These are phyloP conservation scores for Serranus cabrilla DNA, from an alignment of 2,797 vertebrate genomes.

Conservation along the genomic window DNA sequence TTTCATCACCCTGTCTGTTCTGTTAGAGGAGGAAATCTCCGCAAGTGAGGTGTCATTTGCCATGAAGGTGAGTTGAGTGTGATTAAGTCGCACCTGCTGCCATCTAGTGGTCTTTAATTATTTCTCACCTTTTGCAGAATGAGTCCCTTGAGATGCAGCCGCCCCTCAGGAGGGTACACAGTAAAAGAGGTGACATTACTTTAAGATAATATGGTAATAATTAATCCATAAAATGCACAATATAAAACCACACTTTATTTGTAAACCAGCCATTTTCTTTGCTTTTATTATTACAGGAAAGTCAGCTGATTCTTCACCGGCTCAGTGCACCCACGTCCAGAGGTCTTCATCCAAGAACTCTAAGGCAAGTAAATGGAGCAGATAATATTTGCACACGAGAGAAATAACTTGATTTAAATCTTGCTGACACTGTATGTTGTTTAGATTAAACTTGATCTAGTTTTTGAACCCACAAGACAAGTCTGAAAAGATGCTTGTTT, in stretches of 20 bases:
- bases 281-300: constrained; percentile 33
- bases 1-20: not conserved
- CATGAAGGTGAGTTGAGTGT: constrained; percentile 68
- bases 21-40: constrained; percentile 60
- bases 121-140: constrained; percentile 52
- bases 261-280: not conserved
- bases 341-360: constrained; percentile 41
- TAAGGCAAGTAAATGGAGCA: constrained; percentile 46
- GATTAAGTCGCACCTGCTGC: too few relatives aligned
- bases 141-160: constrained; percentile 65
- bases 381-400: not conserved
- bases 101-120: too few relatives aligned
- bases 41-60: constrained; percentile 80
- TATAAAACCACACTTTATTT: not conserved
- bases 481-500: not conserved
- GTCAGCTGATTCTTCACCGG: constrained; percentile 15
- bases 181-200: constrained; percentile 66
- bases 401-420: not conserved
- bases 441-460: not conserved
- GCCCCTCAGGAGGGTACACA: constrained; percentile 53
- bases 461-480: not conserved
- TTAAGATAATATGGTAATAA: not conserved
- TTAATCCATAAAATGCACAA: not conserved
- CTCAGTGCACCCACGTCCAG: not conserved
- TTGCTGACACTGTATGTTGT: not conserved